phyloP scores from a whole-genome alignment of 2,888 invertebrate species.

The Spodoptera picta region DNA sequence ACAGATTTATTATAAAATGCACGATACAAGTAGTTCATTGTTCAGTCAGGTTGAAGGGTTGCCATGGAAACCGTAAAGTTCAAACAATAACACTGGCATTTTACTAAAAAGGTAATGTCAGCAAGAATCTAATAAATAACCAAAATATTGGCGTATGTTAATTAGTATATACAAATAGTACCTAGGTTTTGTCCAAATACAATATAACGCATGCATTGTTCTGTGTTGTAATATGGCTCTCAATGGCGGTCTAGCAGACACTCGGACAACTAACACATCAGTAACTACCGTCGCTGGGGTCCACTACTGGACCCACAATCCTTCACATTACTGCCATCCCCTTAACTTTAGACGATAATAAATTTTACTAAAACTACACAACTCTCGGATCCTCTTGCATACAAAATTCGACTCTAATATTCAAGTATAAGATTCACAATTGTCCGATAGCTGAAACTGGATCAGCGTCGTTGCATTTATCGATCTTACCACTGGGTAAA shows the following conservation, averaged over 20 bases:
- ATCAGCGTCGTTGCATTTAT: slow-evolving; percentile 8
- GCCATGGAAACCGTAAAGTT: slow-evolving; percentile 41
- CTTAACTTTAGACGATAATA: slow-evolving; percentile 3
- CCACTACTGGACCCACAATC: too few species aligned
- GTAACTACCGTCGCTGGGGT: neutral
- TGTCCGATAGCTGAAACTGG: neutral
- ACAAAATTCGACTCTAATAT: slow-evolving; percentile 9
- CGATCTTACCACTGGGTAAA: slow-evolving; percentile 7
- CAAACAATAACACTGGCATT: slow-evolving; percentile 48
- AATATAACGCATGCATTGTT: slow-evolving; percentile 48
- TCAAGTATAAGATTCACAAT: slow-evolving; percentile 2
- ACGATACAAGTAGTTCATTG: slow-evolving; percentile 58
- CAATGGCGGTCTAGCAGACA: slow-evolving; percentile 36
- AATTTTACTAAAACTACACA: neutral
- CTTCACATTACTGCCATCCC: too few species aligned
- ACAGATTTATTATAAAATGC: slow-evolving; percentile 63
- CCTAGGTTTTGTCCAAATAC: slow-evolving; percentile 52
- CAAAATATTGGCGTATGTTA: slow-evolving; percentile 54
- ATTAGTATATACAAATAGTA: slow-evolving; percentile 53
- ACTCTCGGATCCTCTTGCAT: slow-evolving; percentile 8
- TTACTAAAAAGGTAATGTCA: slow-evolving; percentile 34
- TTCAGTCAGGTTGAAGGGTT: slow-evolving; percentile 57
- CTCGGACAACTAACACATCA: slow-evolving; percentile 3
- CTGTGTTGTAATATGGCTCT: slow-evolving; percentile 53
- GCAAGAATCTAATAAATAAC: slow-evolving; percentile 52